Conservation (phyloP, 2,888 invertebrate species). For the Dendrolimus pini region DNA sequence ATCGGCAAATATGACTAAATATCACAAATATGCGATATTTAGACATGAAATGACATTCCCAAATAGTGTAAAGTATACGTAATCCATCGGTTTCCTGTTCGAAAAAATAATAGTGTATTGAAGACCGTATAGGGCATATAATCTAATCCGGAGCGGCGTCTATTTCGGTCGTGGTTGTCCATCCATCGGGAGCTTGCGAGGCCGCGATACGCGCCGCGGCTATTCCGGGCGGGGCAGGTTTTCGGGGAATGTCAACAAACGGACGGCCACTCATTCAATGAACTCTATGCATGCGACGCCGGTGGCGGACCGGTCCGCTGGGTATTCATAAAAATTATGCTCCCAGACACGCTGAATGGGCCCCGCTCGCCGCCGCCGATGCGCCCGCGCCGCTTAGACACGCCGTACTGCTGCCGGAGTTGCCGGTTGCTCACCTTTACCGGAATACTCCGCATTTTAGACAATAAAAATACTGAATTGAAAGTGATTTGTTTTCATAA, state of each 20-base stretch:
- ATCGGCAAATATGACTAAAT: neutral
- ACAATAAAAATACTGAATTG: too few relatives aligned
- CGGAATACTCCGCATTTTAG: neutral
- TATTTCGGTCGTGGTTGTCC: conserved; percentile 63
- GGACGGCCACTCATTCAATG: conserved; percentile 70
- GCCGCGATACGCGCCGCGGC: conserved; percentile 45
- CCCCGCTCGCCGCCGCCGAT: conserved; percentile 32
- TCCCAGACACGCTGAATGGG: conserved; percentile 62
- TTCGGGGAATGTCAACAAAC: conserved; percentile 77
- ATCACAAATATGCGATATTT: neutral
- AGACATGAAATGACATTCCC: neutral
- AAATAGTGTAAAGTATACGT: too few relatives aligned
- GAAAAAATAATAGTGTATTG: conserved; percentile 42
- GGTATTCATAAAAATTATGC: conserved; percentile 72
- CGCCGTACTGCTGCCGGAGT: neutral
- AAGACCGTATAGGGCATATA: conserved; percentile 58
- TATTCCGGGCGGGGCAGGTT: conserved; percentile 73
- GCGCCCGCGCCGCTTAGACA: conserved; percentile 18
- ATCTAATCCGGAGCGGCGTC: conserved; percentile 50
- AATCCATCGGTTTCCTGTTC: neutral
- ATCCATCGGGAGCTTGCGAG: conserved; percentile 47
- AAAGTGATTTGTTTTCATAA: too few relatives aligned
- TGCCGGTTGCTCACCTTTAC: neutral
- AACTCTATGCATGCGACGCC: conserved; percentile 59
- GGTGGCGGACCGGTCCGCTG: conserved; percentile 62